Percentiles rank a stretch among this genome's conserved stretches.
phyloP scores from a whole-genome alignment of 2,113 vertebrate genomes.

The Todiramphus chloris region DNA sequence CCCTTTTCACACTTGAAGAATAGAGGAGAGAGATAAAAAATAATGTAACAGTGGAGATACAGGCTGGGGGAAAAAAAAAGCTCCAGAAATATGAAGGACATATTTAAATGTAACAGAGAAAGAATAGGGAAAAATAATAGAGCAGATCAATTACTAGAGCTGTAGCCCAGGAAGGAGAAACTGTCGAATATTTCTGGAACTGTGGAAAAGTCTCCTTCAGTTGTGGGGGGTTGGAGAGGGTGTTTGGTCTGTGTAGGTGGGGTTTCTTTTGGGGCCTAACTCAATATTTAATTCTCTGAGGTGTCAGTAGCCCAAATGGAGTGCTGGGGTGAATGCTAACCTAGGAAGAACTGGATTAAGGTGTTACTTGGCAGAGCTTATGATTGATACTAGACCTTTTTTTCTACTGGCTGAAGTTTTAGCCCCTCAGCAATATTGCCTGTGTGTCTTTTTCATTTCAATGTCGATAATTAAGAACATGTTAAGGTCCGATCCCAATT shows the following conservation, averaged over 20 bases:
- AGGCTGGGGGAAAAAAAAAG: background rate
- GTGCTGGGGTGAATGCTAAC: background rate
- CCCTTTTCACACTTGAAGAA: slow-evolving; percentile 71
- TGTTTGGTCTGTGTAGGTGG: background rate
- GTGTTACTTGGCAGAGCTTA: background rate
- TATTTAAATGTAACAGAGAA: slow-evolving; percentile 63
- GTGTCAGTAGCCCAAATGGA: background rate
- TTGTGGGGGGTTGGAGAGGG: background rate
- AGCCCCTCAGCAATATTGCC: background rate
- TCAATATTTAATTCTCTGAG: background rate
- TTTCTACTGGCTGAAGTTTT: background rate
- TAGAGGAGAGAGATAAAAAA: slow-evolving; percentile 54
- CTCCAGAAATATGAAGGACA: slow-evolving; percentile 61
- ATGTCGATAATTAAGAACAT: background rate
- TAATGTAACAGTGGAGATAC: slow-evolving; percentile 18
- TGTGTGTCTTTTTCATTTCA: background rate
- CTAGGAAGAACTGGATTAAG: background rate
- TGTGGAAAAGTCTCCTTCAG: background rate
- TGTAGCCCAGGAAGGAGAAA: slow-evolving; percentile 26
- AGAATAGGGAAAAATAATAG: slow-evolving; percentile 64
- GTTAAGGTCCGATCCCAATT: background rate
- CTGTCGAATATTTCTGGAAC: slow-evolving; percentile 49
- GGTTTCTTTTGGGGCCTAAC: background rate
- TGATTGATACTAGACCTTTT: background rate
- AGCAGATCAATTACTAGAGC: slow-evolving; percentile 64